Base-by-base conservation (phyloP, 2,888 invertebrate species). In the Mactromeris polynyma region DNA sequence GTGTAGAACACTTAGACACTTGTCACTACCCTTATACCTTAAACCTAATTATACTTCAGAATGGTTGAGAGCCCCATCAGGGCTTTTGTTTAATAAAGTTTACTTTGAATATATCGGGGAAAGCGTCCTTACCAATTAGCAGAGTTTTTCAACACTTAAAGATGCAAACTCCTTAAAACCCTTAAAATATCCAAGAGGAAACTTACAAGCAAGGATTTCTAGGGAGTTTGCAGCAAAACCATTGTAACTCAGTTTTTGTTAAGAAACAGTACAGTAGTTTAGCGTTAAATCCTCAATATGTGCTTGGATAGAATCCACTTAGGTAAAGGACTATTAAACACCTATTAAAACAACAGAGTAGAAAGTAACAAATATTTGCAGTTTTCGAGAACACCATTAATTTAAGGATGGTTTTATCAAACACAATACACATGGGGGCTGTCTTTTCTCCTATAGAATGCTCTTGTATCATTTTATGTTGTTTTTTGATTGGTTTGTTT, bases 1-100 rank as follows among this genome's bases (percentile, higher is more conserved):
- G 58, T 64, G n/a, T 64, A 64, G 58, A 26, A 3, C 58, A n/a
- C 58, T 64, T 64, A 64, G 58, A n/a, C 58, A 64, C 58, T 64
- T 64, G 58, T 64, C 58, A n/a, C 0, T n/a, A 26, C 58, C 58
- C 58, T 64, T 64, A 64, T 64, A n/a, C 58, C 26, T 26, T 64
- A 4, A 64, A n/a, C 58, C n/a, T n/a, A 64, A 26, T 64, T 64
- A 64, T 26, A 64, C 58, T 64, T 64, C n/a, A 64, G 7, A 4
- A 14, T 26, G 19, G n/a, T 58, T 11, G 26, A 64, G 58, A 58
- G 4, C n/a, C n/a, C 11, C 9, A 7, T 26, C 58, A 64, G 58
- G 7, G 26, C 11, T n/a, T 26, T 64, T 64, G 58, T 64, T 64
- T 26, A n/a, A 64, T 26, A 9, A 64, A 26, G 9, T 7, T 26